Conservation (phyloP, 2,113 vertebrate genomes). For the Dissostichus mawsoni region DNA sequence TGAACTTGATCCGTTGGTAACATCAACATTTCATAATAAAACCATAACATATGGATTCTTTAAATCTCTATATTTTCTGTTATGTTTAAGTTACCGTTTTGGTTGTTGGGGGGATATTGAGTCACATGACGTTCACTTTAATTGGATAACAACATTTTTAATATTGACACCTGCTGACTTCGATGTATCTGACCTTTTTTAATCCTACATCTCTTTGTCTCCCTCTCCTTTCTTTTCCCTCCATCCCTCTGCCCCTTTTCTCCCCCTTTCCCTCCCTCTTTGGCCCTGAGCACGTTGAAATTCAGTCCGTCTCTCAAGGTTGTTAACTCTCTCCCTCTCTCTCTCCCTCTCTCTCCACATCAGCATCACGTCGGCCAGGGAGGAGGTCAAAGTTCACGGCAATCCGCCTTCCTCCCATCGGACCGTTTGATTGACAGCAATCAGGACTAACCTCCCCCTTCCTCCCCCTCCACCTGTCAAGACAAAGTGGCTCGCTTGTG, state of each 20-base stretch:
- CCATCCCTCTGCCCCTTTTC: background rate
- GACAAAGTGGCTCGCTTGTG: slow-evolving; percentile 82
- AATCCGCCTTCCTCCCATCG: slow-evolving; percentile 89
- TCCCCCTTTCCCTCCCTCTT: background rate
- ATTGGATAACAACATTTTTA: background rate
- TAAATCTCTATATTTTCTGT: too few relatives aligned
- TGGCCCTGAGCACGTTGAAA: slow-evolving; percentile 89
- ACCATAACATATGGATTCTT: too few relatives aligned
- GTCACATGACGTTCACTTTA: background rate
- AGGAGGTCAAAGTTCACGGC: slow-evolving; percentile 92
- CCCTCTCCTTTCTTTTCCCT: background rate
- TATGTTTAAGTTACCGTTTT: background rate
- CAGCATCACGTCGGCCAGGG: slow-evolving; percentile 83
- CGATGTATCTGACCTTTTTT: background rate
- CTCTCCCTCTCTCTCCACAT: slow-evolving; percentile 40
- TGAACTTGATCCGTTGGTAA: too few relatives aligned
- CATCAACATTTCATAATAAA: too few relatives aligned
- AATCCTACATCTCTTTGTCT: background rate
- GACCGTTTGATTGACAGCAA: slow-evolving; percentile 98
- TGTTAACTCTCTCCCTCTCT: slow-evolving; percentile 75
- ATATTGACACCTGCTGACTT: background rate
- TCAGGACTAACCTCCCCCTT: slow-evolving; percentile 80
- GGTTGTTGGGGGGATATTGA: background rate
- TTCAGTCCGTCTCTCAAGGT: slow-evolving; percentile 98
- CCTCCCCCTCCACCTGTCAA: slow-evolving; percentile 88